Evolutionary conservation across 2,888 invertebrate genomes (phyloP).

Genomic region (Isoperla grammatica): DNA sequence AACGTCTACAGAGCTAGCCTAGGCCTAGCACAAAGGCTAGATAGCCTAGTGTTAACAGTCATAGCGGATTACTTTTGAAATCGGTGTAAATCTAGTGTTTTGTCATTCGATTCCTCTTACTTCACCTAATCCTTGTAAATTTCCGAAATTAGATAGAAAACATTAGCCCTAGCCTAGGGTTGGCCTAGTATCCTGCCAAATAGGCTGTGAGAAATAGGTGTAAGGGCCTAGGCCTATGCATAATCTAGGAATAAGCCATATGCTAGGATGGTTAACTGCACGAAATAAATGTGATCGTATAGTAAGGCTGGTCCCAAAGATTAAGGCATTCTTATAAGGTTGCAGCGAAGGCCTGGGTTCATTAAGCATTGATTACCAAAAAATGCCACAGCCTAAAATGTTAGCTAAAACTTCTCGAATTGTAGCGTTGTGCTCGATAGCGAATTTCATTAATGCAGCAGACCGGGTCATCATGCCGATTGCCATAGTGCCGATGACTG

Average conservation of each 20-base stretch:
- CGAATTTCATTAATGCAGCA: constrained; percentile 72
- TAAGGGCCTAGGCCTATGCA: too few relatives aligned
- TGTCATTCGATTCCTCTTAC: background rate
- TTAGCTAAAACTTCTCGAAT: constrained; percentile 52
- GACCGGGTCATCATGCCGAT: constrained; percentile 74
- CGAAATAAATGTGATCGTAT: too few relatives aligned
- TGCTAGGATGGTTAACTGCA: too few relatives aligned
- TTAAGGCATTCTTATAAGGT: too few relatives aligned
- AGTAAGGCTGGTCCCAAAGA: too few relatives aligned
- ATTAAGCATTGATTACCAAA: background rate
- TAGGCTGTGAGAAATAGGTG: constrained; percentile 1
- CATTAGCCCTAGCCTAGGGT: background rate
- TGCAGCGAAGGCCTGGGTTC: too few relatives aligned
- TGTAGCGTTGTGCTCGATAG: constrained; percentile 62
- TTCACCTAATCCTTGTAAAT: background rate
- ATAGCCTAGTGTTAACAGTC: too few relatives aligned
- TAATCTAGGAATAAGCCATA: too few relatives aligned
- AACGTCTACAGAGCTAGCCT: too few relatives aligned
- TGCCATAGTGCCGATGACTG: constrained; percentile 67
- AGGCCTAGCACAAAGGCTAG: too few relatives aligned
- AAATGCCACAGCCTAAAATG: constrained; percentile 39
- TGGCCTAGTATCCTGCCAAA: background rate
- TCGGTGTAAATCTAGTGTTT: background rate
- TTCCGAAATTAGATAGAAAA: background rate
- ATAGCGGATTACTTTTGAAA: too few relatives aligned